A percentile compares a stretch with the other conserved stretches of the same genome.
phyloP scores from a whole-genome alignment of 2,113 vertebrate genomes.

The Sprattus sprattus region DNA sequence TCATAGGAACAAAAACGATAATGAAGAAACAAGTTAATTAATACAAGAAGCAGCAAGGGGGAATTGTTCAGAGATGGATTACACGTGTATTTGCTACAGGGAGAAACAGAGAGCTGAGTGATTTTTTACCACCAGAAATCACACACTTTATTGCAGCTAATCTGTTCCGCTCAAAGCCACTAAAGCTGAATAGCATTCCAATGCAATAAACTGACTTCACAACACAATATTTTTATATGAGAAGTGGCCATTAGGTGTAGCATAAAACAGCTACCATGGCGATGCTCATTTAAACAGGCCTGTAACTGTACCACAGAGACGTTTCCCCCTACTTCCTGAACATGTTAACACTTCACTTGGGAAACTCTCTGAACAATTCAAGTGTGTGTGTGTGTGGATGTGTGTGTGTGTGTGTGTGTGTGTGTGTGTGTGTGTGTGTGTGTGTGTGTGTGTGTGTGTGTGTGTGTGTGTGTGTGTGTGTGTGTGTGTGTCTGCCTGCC shows the following conservation, averaged over 20 bases:
- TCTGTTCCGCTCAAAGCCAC: background rate
- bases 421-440: background rate
- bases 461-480: slow-evolving; percentile 17
- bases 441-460: slow-evolving; percentile 10
- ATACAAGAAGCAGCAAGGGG: background rate
- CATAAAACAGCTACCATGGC: background rate
- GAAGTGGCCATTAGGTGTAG: background rate
- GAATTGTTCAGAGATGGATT: background rate
- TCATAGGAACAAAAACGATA: background rate
- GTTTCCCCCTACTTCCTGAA: background rate
- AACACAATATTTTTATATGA: background rate
- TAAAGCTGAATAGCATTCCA: background rate
- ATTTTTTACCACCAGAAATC: background rate
- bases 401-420: background rate
- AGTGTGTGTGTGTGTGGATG: background rate
- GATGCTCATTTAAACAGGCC: background rate
- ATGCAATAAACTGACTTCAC: slow-evolving; percentile 7
- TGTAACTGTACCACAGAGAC: background rate
- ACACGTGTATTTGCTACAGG: background rate
- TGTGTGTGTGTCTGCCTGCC: slow-evolving; percentile 7
- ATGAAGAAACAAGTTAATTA: background rate
- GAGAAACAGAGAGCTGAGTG: background rate
- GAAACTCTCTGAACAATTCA: background rate
- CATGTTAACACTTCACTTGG: background rate
- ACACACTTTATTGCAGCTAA: background rate